Base-by-base conservation (phyloP, 2,797 vertebrate species). In the Anguilla marmorata region DNA sequence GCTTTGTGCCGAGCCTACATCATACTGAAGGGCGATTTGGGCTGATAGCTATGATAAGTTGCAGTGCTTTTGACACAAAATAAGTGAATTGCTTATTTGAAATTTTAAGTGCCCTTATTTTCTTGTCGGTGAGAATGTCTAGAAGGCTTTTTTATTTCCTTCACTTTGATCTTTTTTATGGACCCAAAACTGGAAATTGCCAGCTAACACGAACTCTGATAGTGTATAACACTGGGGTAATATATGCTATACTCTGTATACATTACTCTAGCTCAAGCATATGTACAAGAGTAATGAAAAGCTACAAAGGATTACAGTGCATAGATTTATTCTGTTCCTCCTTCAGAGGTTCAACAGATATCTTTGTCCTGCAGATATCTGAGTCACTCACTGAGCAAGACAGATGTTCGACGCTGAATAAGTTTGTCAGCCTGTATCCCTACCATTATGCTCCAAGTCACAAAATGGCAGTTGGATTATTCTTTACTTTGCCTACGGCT, bases 401-500 rank as follows among this genome's bases (percentile, higher is more conserved):
- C 88, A 88, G 89, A 90, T 87, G 86, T 76, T 86, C 89, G 90
- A 83, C 16, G 45, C 86, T 84, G 89, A 90, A 91, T 88, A 88
- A 83, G 69, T 89, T 89, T 90, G 87, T 88, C 89, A 86, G 19
- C 72, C 48, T 60, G 52, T 60, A 69, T 86, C 88, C 86, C 83
- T 88, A 89, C 88, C 11, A 84, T 33, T 86, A 87, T 41, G 33
- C 60, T 50, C 88, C 52, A 41, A 69, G 84, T 88, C 86, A 85
- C 87, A 74, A 86, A 89, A 84, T 56, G 85, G 90, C 90, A 88
- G 91, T 92, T 90, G 89, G 85, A 86, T 50, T 87, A 86, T 88
- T 60, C 84, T 83, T 88, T 79, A 33, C 30, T 86, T 69, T 83
- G 37, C n/a, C 45, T 52, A 45, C 69, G 48, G 50, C 16, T 80